Evolutionary conservation across 1,140 invertebrate genomes (phyloP).

Genomic region (Nixonia krombeini): DNA sequence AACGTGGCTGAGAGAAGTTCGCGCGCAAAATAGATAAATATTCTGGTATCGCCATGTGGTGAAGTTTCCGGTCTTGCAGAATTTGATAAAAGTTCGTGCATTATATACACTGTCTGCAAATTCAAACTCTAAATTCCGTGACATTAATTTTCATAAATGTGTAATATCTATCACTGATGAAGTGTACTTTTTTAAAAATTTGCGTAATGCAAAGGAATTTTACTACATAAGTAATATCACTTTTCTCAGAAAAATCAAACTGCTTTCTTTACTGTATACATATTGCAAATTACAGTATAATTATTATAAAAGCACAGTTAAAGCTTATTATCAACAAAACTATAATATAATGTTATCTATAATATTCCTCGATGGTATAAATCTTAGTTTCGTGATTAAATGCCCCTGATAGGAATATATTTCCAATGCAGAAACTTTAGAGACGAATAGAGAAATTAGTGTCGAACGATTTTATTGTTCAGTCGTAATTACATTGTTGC

Average conservation of each 20-base stretch:
- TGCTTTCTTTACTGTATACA: no score
- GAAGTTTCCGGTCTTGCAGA: neutral
- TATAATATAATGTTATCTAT: neutral
- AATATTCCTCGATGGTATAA: neutral
- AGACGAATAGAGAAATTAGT: no score
- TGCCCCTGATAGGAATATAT: neutral
- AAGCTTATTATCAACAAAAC: no score
- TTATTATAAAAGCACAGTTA: no score
- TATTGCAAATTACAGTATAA: no score
- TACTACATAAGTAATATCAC: no score
- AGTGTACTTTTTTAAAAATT: no score
- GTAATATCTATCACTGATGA: neutral
- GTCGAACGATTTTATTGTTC: no score
- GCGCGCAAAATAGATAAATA: slow-evolving; percentile 26
- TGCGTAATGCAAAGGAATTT: no score
- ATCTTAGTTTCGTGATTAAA: neutral
- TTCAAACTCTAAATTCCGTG: neutral
- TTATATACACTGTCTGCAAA: neutral
- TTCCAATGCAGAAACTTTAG: neutral
- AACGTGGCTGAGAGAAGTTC: slow-evolving; percentile 3
- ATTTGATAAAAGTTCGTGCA: neutral
- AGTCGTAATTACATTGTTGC: neutral
- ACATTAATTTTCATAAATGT: neutral
- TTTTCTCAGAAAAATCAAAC: no score
- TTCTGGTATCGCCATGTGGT: neutral